Evolutionary conservation across 2,797 vertebrate genomes (phyloP), one percentile per base, ranked within the genome.

Genomic region (Clarias platycephalus): DNA sequence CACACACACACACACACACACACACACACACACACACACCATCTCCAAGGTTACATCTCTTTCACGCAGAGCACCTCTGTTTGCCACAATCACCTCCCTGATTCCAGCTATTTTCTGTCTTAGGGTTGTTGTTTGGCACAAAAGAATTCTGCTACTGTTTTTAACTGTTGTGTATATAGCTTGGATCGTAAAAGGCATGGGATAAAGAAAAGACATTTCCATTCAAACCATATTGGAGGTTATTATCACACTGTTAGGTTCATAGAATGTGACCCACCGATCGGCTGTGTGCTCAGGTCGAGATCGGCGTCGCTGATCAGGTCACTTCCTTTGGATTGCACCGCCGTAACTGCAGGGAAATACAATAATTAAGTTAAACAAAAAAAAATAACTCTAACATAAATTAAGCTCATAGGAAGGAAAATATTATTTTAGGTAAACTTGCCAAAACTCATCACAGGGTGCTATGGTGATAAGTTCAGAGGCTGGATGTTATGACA

Each of bases 31-130:
- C 88, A 88, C 89, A 90, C 80, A 86, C 89, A 88, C 82, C 28
- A 72, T 89, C 89, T 89, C 80, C 83, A 8, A 71, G 85, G 90
- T 88, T 90, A 90, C 91, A 89, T 94, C 89, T 94, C 91, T 82
- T 89, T 88, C 70, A 84, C n/a, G 18, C 20, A 18, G 62, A 57
- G 68, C 88, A 88, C 76, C 72, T 72, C 62, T 66, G 49, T 49
- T 86, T 67, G 60, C 18, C 22, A 64, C 67, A 85, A 83, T 72
- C 67, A 37, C 28, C 75, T 72, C 75, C 72, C 31, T 79, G 68
- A 63, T 82, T 84, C 76, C 24, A 82, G 66, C 24, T 34, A 64
- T 63, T 75, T 82, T 80, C 86, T 83, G 68, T 80, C 80, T 55
- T 55, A 13, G 79, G 24, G n/a, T 80, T 24, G 24, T 75, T 66